Evolutionary conservation across 2,797 vertebrate genomes (phyloP), one percentile per base, ranked within the genome.

Genomic region (Urophycis tenuis): DNA sequence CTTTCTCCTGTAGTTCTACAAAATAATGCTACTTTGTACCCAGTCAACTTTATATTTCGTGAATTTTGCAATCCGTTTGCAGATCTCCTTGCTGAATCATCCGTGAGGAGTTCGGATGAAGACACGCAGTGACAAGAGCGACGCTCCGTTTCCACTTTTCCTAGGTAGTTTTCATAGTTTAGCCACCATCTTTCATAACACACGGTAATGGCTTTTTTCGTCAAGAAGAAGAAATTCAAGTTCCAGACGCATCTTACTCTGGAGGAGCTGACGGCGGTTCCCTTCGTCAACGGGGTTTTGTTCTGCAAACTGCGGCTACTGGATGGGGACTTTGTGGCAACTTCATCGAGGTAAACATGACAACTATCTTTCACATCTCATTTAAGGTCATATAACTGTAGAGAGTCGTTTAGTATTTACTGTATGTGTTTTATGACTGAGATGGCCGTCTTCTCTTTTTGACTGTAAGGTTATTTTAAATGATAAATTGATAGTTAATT

Each of bases 151-250:
- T 19, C 32, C 31, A 35, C 31, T 45, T 64, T 73, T 39, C n/a
- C 1, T 6, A 0, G 9, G 14, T 9, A 9, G 41, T n/a, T 49
- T 29, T 22, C 64, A 30, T 4, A 29, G 39, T n/a, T 3, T 31
- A 3, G 19, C 12, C 1, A 33, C 32, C 70, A 73, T 80, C 79
- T 77, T 30, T 73, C 74, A 12, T 29, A 39, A 73, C 11, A 14
- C 0, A 45, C 0, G 60, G 70, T 33, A 1, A 97, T 98, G 96
- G 96, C 96, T 86, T 98, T 98, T 93, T 92, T 98, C 90, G 95
- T 94, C 88, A 99, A 97, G 88, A 99, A 98, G 90, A 99, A 98
- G 93, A 98, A 97, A 90, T 99, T 98, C 82, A 99, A 97, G 89
- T 99, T 98, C 81, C 97, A 98, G 90, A 98, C 95, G 1, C 92